Percentiles rank a stretch among this genome's conserved stretches.
Evolutionary conservation across 2,888 invertebrate genomes (phyloP).

Genomic region (Drosophila nr. perissopoda): DNA sequence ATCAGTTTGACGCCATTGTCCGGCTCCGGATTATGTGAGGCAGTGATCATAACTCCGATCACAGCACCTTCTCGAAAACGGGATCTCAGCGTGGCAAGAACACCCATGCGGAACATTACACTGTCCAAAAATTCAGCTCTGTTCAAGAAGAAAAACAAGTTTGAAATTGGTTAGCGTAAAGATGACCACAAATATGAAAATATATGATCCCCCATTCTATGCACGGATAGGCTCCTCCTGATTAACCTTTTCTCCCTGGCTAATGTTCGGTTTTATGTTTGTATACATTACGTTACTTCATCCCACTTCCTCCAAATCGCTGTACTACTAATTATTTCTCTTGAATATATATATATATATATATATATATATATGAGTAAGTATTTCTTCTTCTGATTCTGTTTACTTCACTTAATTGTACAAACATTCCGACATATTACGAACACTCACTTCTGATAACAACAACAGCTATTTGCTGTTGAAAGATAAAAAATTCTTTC

Average conservation of each 20-base stretch:
- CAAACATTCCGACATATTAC: constrained; percentile 1
- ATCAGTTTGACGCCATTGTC: constrained; percentile 99
- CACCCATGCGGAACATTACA: constrained; percentile 97
- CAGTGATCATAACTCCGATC: constrained; percentile 99
- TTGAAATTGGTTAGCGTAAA: not conserved
- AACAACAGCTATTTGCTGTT: constrained; percentile 3
- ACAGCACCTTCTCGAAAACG: constrained; percentile 92
- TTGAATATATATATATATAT: not conserved
- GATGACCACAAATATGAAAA: not conserved
- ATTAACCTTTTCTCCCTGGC: not conserved
- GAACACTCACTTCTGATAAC: not conserved
- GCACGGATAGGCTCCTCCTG: not conserved
- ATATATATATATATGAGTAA: constrained; percentile 1
- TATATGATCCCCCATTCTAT: not conserved
- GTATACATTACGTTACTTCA: not conserved
- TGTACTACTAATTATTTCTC: too few species aligned
- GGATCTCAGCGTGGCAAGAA: constrained; percentile 95
- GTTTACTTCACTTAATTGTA: not conserved
- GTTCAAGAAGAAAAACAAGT: not conserved
- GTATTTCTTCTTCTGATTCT: not conserved
- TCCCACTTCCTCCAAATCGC: too few species aligned
- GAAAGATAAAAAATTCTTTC: not conserved
- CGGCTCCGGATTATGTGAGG: constrained; percentile 98
- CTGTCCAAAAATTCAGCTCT: constrained; percentile 94
- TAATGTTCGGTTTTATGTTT: not conserved